These are phyloP conservation scores for Actenoides hombroni DNA, from an alignment of 2,113 vertebrate genomes.

Conservation along the genomic window DNA sequence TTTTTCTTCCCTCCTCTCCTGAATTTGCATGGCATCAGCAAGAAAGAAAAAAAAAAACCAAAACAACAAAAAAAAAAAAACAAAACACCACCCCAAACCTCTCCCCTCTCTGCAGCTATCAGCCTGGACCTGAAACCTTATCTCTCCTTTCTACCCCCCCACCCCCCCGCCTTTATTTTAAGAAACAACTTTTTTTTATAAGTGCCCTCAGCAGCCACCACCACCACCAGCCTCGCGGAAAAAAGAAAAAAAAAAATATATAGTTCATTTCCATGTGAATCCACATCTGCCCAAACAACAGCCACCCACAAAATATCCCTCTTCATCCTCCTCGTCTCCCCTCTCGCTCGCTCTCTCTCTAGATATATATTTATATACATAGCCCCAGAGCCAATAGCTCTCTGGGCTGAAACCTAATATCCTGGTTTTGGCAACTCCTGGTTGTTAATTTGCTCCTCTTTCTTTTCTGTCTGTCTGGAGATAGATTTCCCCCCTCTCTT, in stretches of 20 bases:
- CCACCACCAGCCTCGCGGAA: conserved; percentile 42
- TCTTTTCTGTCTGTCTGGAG: conserved; percentile 88
- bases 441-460: conserved; percentile 96
- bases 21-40: conserved; percentile 71
- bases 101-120: conserved; percentile 70
- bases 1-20: conserved; percentile 72
- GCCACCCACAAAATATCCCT: conserved; percentile 70
- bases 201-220: conserved; percentile 66
- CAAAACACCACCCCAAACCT: conserved; percentile 51
- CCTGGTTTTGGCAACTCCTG: conserved; percentile 97
- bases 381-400: conserved; percentile 82
- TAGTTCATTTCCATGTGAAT: conserved; percentile 78
- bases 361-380: conserved; percentile 77
- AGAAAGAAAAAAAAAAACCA: not conserved
- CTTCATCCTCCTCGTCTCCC: conserved; percentile 82
- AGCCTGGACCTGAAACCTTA: conserved; percentile 69
- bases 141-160: conserved; percentile 31
- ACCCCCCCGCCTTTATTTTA: conserved; percentile 45
- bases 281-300: conserved; percentile 79
- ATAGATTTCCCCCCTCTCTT: conserved; percentile 89
- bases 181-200: conserved; percentile 58
- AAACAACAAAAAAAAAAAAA: not conserved
- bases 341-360: conserved; percentile 76
- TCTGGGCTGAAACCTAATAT: conserved; percentile 98
- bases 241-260: conserved; percentile 41